Percentiles rank a stretch among this genome's conserved stretches.
These are phyloP conservation scores for Piaya cayana DNA, from an alignment of 2,113 vertebrate genomes.

Conservation along the genomic window DNA sequence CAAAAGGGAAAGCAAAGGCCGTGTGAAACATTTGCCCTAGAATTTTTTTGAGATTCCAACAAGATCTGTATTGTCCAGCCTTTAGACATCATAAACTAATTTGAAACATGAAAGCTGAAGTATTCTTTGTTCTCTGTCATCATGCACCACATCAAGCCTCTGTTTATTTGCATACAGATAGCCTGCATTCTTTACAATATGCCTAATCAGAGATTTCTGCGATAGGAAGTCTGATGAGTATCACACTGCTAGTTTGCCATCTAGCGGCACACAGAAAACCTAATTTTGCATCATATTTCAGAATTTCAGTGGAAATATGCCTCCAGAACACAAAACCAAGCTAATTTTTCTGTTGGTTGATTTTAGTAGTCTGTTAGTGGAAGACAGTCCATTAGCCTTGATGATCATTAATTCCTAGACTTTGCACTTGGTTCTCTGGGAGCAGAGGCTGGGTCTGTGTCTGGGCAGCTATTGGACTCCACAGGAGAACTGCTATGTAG, in stretches of 20 bases:
- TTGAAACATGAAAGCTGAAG: not conserved
- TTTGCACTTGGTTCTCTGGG: not conserved
- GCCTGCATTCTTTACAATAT: not conserved
- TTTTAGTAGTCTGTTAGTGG: not conserved
- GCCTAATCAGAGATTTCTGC: not conserved
- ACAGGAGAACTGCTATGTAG: not conserved
- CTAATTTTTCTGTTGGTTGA: not conserved
- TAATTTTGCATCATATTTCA: not conserved
- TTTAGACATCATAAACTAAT: not conserved
- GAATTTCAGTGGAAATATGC: not conserved
- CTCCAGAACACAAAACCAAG: not conserved
- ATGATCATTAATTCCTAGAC: not conserved
- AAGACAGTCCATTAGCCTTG: not conserved
- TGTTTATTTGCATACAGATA: not conserved
- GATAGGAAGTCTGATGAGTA: not conserved
- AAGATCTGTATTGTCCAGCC: not conserved
- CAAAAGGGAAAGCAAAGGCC: not conserved
- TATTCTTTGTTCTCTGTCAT: not conserved
- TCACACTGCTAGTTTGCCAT: constrained; percentile 56
- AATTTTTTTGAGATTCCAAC: not conserved
- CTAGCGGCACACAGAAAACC: constrained; percentile 13
- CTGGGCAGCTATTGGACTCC: not conserved
- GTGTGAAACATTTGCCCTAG: fast-evolving
- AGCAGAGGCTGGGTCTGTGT: not conserved
- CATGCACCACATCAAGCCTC: not conserved